These are phyloP conservation scores for Sinonovacula constricta DNA, from an alignment of 1,140 invertebrate species.

Conservation along the genomic window DNA sequence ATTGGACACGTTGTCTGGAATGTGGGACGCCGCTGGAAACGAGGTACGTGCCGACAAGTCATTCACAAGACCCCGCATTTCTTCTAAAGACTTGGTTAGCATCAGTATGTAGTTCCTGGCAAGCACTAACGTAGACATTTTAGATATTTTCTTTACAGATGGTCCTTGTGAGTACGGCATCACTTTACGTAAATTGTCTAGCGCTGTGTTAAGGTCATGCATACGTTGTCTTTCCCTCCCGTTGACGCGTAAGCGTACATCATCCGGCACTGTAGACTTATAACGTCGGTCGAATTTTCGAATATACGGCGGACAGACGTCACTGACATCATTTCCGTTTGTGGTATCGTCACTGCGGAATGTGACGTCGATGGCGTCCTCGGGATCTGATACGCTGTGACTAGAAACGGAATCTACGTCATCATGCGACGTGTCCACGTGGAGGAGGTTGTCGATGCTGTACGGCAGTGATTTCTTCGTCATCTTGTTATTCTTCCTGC, in stretches of 20 bases:
- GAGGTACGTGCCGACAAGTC: slow-evolving; percentile 48
- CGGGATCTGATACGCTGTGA: slow-evolving; percentile 19
- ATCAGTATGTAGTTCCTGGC: slow-evolving; percentile 71
- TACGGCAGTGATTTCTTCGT: slow-evolving; percentile 29
- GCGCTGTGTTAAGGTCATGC: slow-evolving; percentile 77
- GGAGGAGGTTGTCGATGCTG: slow-evolving; percentile 40
- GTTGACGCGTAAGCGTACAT: slow-evolving; percentile 71
- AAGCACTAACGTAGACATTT: slow-evolving; percentile 69
- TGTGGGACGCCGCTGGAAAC: not conserved
- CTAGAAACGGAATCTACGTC: slow-evolving; percentile 9
- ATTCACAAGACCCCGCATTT: slow-evolving; percentile 63
- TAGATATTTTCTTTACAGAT: slow-evolving; percentile 71
- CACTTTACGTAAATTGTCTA: slow-evolving; percentile 76
- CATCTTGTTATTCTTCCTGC: no score
- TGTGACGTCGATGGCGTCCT: slow-evolving; percentile 21
- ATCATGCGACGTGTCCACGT: not conserved
- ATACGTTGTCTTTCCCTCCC: slow-evolving; percentile 76
- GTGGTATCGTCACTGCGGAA: slow-evolving; percentile 36
- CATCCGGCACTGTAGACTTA: slow-evolving; percentile 64
- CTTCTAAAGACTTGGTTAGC: slow-evolving; percentile 67
- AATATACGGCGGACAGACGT: slow-evolving; percentile 7
- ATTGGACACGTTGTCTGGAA: no score
- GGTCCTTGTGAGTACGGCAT: slow-evolving; percentile 65
- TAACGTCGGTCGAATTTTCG: slow-evolving; percentile 32
- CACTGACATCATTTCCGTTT: no score